Evolutionary conservation across 2,888 invertebrate species (phyloP), one percentile per base, ranked within the genome.

Genomic region (Ophonus ardosiacus): DNA sequence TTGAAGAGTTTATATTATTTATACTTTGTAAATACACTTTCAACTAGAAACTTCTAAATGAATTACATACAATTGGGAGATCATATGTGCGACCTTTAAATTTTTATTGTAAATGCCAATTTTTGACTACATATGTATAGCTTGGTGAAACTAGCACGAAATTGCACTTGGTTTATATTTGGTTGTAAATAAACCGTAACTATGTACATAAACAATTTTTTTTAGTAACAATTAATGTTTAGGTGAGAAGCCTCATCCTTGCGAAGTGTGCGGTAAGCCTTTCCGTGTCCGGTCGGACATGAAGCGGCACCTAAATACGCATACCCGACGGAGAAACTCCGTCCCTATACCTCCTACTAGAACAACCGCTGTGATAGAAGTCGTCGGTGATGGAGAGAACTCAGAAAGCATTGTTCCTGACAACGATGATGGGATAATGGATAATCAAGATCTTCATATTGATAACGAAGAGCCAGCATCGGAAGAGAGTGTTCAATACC

Each of bases 241-340:
- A 95, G 95, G 96, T 2, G 96, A 96, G 89, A 96, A 95, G 87
- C 97, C 97, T 0, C 95, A 96, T 90, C 93, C 94, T 7, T 97
- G 97, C 88, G 91, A 93, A 0, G 92, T 95, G 0, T 97, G 97
- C 90, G 95, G 94, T 0, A 97, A 97, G 89, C 94, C 95, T 31
- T 98, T 98, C 92, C 93, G 97, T 5, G 96, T 96, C 0, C 93
- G 95, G 1, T 96, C 96, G 15, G 97, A 97, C 90, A 94, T 97
- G 92, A 95, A 96, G 82, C 93, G 97, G 0, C 97, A 97, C 89
- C 92, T 94, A 90, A 94, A 94, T 79, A 95, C 95, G 0, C 97
- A 97, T 90, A 92, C 92, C 0, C 92, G 92, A 0, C 87, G 89
- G 51, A 88, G 90, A 56, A 65, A 65, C 31, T 18, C 68, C 18